Evolutionary conservation across 2,888 invertebrate species (phyloP).

Genomic region (Dendrolimus houi): DNA sequence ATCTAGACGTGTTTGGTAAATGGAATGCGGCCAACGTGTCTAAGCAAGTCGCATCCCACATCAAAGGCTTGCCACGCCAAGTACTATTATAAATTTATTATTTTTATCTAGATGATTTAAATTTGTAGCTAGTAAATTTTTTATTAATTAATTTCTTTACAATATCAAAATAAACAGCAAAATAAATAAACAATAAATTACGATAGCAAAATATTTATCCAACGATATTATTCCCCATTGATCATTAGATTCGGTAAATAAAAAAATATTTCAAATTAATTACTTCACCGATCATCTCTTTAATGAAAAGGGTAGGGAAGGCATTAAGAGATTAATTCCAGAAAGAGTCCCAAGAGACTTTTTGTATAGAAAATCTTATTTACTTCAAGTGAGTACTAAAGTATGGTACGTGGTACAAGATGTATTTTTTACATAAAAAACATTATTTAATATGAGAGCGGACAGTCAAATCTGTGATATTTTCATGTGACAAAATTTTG

Average conservation of each 20-base stretch:
- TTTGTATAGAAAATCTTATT: slow-evolving; percentile 66
- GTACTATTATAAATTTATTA: too few relatives aligned
- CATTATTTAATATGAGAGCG: too few relatives aligned
- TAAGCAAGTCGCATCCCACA: too few relatives aligned
- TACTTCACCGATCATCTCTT: slow-evolving; percentile 45
- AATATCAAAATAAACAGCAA: neutral
- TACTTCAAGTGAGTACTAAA: slow-evolving; percentile 47
- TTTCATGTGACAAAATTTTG: too few relatives aligned
- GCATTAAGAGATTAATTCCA: slow-evolving; percentile 65
- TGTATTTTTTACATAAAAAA: slow-evolving; percentile 2
- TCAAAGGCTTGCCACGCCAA: too few relatives aligned
- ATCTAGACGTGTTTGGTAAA: too few relatives aligned
- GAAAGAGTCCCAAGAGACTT: slow-evolving; percentile 54
- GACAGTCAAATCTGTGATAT: too few relatives aligned
- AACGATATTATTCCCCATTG: slow-evolving; percentile 11
- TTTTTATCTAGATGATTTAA: too few relatives aligned
- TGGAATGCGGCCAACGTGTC: too few relatives aligned
- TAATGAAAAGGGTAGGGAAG: slow-evolving; percentile 50
- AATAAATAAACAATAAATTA: neutral
- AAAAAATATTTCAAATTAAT: slow-evolving; percentile 42
- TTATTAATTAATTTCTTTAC: neutral
- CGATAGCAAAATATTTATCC: slow-evolving; percentile 7
- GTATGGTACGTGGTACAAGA: slow-evolving; percentile 9
- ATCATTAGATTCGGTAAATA: slow-evolving; percentile 13
- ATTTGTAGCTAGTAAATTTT: neutral